Percentiles rank a stretch among this genome's conserved stretches.
Conservation (phyloP, 2,888 invertebrate species). For the Platycheirus rosarum region DNA sequence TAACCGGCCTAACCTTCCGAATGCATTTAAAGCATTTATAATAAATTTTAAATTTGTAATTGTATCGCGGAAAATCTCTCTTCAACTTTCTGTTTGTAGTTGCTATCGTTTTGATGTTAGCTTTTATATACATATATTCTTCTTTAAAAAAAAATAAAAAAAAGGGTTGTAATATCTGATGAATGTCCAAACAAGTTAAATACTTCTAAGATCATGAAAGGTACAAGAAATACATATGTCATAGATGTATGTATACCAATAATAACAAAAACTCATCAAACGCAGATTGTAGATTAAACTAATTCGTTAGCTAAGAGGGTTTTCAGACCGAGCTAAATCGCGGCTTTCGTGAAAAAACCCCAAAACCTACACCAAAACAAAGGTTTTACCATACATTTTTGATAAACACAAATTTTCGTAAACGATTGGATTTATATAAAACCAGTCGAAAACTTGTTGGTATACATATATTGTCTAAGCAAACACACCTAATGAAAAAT, state of each 20-base stretch:
- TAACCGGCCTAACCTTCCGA: slow-evolving; percentile 32
- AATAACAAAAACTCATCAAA: slow-evolving; percentile 22
- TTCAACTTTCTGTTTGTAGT: slow-evolving; percentile 29
- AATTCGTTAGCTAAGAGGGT: slow-evolving; percentile 1
- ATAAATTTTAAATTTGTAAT: slow-evolving; percentile 18
- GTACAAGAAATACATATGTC: slow-evolving; percentile 4
- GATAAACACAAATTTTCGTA: too few relatives aligned
- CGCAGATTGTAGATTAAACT: slow-evolving; percentile 13
- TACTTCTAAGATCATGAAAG: slow-evolving; percentile 60
- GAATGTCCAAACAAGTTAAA: slow-evolving; percentile 41
- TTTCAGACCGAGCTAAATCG: too few relatives aligned
- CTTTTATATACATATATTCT: slow-evolving; percentile 34
- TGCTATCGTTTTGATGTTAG: slow-evolving; percentile 17
- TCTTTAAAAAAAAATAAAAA: slow-evolving; percentile 33
- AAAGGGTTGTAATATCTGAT: slow-evolving; percentile 32
- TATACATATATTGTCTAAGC: too few relatives aligned
- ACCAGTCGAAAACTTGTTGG: too few relatives aligned
- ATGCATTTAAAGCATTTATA: slow-evolving; percentile 52
- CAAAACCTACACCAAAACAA: too few relatives aligned
- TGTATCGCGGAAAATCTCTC: slow-evolving; percentile 30
- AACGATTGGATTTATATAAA: too few relatives aligned
- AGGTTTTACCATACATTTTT: too few relatives aligned
- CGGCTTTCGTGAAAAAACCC: too few relatives aligned
- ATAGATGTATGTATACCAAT: slow-evolving; percentile 25
- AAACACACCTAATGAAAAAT: too few relatives aligned